These are phyloP conservation scores for Selene dorsalis DNA, from an alignment of 2,797 vertebrate species.

Conservation along the genomic window DNA sequence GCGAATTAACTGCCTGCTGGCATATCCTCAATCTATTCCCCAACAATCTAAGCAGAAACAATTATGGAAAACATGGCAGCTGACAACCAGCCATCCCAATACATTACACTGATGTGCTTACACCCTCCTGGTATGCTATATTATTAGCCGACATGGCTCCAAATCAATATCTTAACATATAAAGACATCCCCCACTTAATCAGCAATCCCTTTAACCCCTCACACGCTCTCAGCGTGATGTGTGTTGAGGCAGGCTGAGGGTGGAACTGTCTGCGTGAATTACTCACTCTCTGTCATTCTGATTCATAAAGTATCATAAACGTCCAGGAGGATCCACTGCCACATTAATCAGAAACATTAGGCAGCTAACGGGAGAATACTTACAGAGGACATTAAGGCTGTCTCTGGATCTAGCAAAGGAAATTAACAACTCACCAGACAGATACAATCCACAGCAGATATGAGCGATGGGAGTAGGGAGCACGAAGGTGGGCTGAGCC, in stretches of 20 bases:
- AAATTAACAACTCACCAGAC: constrained; percentile 85
- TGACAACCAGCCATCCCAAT: constrained; percentile 45
- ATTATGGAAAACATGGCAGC: constrained; percentile 62
- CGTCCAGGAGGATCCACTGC: constrained; percentile 78
- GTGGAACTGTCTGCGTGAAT: constrained; percentile 50
- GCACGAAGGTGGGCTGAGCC: constrained; percentile 74
- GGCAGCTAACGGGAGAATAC: constrained; percentile 81
- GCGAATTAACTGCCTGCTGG: constrained; percentile 60
- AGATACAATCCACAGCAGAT: constrained; percentile 79
- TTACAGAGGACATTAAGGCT: constrained; percentile 82
- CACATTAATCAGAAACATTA: constrained; percentile 85
- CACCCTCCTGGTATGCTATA: constrained; percentile 61
- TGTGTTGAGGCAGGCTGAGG: constrained; percentile 10
- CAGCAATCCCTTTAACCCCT: constrained; percentile 37
- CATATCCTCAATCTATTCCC: constrained; percentile 57
- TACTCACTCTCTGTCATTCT: constrained; percentile 77
- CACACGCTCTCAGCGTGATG: not conserved
- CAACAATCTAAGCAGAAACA: constrained; percentile 59
- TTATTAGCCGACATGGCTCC: constrained; percentile 75
- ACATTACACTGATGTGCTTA: constrained; percentile 38
- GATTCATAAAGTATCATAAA: constrained; percentile 83
- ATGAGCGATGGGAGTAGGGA: constrained; percentile 79
- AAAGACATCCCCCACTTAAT: constrained; percentile 33
- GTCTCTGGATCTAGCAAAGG: constrained; percentile 79
- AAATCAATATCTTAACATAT: constrained; percentile 77